A percentile compares a stretch with the other conserved stretches of the same genome.
Evolutionary conservation across 2,888 invertebrate species (phyloP).

Genomic region (Scaptomyza polygonia): DNA sequence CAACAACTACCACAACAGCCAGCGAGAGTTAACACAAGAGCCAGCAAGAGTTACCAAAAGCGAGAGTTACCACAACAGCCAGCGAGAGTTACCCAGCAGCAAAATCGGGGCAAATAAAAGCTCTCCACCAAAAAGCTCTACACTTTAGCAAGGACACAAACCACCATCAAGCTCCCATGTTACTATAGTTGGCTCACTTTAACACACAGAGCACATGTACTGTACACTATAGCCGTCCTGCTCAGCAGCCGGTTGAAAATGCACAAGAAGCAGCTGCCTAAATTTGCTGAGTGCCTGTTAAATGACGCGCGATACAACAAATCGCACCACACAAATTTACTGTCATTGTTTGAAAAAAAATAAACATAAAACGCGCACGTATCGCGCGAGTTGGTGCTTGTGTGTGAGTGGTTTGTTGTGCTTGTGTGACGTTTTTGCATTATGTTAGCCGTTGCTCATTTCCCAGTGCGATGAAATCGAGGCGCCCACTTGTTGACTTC

Average conservation of each 20-base stretch:
- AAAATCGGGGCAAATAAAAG: not conserved
- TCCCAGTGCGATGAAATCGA: conserved; percentile 49
- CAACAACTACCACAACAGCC: too few species aligned
- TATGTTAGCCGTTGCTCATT: conserved; percentile 62
- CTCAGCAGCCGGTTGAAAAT: conserved; percentile 46
- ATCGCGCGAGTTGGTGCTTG: conserved; percentile 4
- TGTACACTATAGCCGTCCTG: conserved; percentile 13
- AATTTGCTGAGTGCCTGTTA: conserved; percentile 80
- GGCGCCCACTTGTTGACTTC: conserved; percentile 60
- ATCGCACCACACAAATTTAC: conserved; percentile 74
- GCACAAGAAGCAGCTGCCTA: conserved; percentile 43
- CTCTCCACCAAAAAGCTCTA: not conserved
- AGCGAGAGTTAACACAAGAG: too few species aligned
- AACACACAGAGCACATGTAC: not conserved
- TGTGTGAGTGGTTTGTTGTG: conserved; percentile 23
- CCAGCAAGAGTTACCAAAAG: too few species aligned
- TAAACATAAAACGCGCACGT: conserved; percentile 33
- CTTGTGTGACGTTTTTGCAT: conserved; percentile 33
- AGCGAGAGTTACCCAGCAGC: too few species aligned
- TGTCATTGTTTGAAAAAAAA: conserved; percentile 52
- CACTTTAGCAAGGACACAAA: conserved; percentile 19
- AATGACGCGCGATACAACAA: conserved; percentile 83
- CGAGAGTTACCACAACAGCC: too few species aligned
- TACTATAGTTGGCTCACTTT: conserved; percentile 13
- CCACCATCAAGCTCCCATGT: not conserved